A percentile compares a stretch with the other conserved stretches of the same genome.
Conservation (phyloP, 2,888 invertebrate genomes). For the Chromoteleia sp. region DNA sequence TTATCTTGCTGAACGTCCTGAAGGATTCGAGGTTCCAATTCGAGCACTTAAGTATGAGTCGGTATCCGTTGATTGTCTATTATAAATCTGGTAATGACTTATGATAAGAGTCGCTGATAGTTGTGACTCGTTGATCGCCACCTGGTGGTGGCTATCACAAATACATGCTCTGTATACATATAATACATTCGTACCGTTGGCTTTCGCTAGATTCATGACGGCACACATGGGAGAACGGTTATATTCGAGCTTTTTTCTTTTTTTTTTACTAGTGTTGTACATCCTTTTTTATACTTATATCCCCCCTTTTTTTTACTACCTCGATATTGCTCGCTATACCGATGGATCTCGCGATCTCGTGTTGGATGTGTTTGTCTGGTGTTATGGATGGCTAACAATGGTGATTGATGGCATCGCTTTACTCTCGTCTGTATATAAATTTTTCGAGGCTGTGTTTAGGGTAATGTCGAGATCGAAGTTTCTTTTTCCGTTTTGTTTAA, state of each 20-base stretch:
- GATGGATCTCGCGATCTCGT: constrained; percentile 72
- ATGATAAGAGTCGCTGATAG: constrained; percentile 65
- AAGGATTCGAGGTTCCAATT: constrained; percentile 29
- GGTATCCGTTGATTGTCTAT: constrained; percentile 66
- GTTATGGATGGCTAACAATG: constrained; percentile 82
- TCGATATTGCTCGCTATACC: constrained; percentile 67
- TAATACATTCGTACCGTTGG: constrained; percentile 77
- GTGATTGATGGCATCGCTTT: constrained; percentile 74
- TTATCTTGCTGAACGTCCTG: not conserved
- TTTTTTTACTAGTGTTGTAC: constrained; percentile 34
- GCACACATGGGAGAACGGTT: constrained; percentile 75
- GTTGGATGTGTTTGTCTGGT: constrained; percentile 82
- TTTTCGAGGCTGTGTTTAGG: constrained; percentile 29
- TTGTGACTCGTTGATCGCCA: constrained; percentile 67
- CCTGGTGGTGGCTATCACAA: constrained; percentile 41
- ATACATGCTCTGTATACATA: constrained; percentile 56
- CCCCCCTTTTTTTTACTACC: constrained; percentile 72
- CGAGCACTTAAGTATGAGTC: constrained; percentile 58
- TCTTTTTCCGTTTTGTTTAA: constrained; percentile 1
- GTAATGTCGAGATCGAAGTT: not conserved
- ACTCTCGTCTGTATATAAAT: constrained; percentile 60
- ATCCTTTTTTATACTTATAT: constrained; percentile 27
- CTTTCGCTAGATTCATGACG: constrained; percentile 80
- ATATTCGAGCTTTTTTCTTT: constrained; percentile 65
- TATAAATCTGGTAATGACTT: constrained; percentile 53